phyloP scores from a whole-genome alignment of 2,113 vertebrate genomes.

The Hirundichthys speculiger region DNA sequence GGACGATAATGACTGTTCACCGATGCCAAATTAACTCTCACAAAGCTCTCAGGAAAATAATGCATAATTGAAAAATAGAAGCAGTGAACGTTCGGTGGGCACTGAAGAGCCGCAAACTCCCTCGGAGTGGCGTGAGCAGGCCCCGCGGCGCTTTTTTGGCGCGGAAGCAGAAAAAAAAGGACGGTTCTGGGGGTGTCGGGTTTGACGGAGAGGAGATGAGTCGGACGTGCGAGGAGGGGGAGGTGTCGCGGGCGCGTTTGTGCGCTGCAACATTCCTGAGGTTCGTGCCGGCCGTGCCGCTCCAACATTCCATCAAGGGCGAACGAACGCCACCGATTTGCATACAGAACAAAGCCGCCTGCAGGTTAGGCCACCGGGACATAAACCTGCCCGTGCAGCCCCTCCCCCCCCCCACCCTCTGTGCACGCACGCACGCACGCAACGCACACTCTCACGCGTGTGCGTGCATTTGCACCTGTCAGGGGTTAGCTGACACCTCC shows the following conservation, averaged over 20 bases:
- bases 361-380: constrained; percentile 77
- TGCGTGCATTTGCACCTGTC: constrained; percentile 79
- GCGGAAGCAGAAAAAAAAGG: constrained; percentile 2
- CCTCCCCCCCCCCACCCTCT: constrained; percentile 48
- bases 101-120: background rate
- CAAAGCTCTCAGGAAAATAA: constrained; percentile 32
- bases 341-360: constrained; percentile 81
- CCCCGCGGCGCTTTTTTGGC: constrained; percentile 5
- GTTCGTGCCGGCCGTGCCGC: constrained; percentile 52
- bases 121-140: constrained; percentile 1
- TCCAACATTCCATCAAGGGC: constrained; percentile 77
- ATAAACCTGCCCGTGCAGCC: constrained; percentile 63
- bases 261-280: constrained; percentile 58
- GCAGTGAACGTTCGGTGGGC: constrained; percentile 2
- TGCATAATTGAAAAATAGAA: constrained; percentile 55
- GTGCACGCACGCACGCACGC: constrained; percentile 14
- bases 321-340: constrained; percentile 72
- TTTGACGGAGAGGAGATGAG: constrained; percentile 34
- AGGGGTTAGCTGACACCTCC: constrained; percentile 84
- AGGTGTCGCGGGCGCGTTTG: constrained; percentile 2
- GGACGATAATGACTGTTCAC: constrained; percentile 47
- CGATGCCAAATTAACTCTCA: constrained; percentile 56
- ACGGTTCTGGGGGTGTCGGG: too few relatives aligned
- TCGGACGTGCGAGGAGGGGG: constrained; percentile 25
- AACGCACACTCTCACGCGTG: constrained; percentile 50